Conservation (phyloP, 1,140 invertebrate species). For the Brachionus sp. region DNA sequence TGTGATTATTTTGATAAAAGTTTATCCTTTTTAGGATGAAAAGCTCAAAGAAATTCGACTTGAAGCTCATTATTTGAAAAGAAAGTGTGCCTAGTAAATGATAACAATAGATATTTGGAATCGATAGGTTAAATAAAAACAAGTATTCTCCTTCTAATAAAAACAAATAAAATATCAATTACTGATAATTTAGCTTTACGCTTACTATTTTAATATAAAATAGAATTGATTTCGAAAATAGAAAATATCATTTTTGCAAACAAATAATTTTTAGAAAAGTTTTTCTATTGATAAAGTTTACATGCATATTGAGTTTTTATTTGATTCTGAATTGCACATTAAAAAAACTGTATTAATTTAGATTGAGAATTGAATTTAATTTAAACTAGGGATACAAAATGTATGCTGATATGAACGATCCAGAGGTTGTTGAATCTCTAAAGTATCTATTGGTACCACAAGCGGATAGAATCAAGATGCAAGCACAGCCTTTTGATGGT, state of each 20-base stretch:
- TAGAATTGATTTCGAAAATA: background rate
- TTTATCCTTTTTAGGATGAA: constrained; percentile 26
- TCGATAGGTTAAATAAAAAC: constrained; percentile 2
- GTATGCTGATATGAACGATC: constrained; percentile 44
- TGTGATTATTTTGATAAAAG: background rate
- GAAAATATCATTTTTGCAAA: background rate
- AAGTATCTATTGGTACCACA: constrained; percentile 43
- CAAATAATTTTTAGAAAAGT: no score
- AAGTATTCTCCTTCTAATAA: constrained; percentile 15
- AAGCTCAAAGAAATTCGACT: background rate
- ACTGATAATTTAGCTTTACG: constrained; percentile 22
- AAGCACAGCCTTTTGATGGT: constrained; percentile 95
- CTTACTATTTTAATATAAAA: constrained; percentile 20
- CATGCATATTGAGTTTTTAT: background rate
- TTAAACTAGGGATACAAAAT: background rate
- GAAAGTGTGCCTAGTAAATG: background rate
- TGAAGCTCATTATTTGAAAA: constrained; percentile 26
- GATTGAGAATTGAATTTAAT: background rate
- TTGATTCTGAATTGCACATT: background rate
- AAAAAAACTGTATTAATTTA: background rate
- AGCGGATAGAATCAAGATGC: constrained; percentile 52
- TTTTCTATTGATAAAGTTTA: background rate
- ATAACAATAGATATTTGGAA: background rate
- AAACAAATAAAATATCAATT: constrained; percentile 30
- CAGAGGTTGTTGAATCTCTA: constrained; percentile 45